Percentiles rank a stretch among this genome's conserved stretches.
Conservation (phyloP, 1,140 invertebrate genomes). For the Physella acuta region DNA sequence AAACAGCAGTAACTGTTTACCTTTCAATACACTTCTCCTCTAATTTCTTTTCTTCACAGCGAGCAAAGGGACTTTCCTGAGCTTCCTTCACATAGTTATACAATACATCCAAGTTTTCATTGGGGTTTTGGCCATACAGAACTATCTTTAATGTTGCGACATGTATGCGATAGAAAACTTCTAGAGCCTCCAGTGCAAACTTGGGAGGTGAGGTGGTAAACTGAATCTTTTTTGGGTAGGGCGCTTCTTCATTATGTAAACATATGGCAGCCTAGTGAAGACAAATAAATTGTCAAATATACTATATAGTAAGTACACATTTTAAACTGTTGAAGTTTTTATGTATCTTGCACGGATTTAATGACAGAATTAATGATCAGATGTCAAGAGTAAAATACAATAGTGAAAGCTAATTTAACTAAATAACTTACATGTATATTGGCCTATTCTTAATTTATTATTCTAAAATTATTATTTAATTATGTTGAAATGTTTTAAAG, state of each 20-base stretch:
- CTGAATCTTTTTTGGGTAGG: conserved; percentile 82
- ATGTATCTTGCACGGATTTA: no score
- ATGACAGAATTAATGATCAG: no score
- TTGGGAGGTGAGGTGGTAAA: conserved; percentile 77
- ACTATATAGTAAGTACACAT: no score
- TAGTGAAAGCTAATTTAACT: no score
- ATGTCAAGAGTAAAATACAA: no score
- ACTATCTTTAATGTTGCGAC: conserved; percentile 83
- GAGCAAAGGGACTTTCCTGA: conserved; percentile 58
- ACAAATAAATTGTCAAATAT: neutral
- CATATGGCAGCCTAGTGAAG: conserved; percentile 68
- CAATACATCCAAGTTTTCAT: conserved; percentile 52
- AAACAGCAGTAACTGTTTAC: no score
- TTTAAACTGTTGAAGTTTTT: no score
- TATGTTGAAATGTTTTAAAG: no score
- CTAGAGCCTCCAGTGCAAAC: conserved; percentile 85
- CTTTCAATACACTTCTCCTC: no score
- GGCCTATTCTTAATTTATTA: no score
- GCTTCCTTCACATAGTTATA: conserved; percentile 53
- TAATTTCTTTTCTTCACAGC: conserved; percentile 50
- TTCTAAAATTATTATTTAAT: no score
- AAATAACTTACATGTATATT: no score
- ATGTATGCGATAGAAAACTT: conserved; percentile 73
- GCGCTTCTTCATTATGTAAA: conserved; percentile 77
- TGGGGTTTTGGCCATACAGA: conserved; percentile 67